Evolutionary conservation across 2,113 vertebrate genomes (phyloP), one percentile per base, ranked within the genome.

Genomic region (Glareola pratincola): DNA sequence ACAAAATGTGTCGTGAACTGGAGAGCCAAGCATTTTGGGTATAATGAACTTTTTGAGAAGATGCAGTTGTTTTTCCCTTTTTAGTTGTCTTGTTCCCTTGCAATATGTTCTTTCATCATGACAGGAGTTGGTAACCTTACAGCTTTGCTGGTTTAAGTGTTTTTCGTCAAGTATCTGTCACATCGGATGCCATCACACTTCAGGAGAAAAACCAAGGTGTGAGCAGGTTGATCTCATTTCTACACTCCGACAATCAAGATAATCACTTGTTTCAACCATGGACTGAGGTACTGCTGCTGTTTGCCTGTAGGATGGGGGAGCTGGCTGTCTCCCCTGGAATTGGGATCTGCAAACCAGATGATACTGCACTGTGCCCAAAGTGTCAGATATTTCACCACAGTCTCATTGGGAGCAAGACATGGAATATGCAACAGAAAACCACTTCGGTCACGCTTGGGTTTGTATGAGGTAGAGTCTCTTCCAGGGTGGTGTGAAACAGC

Each of bases 191-290:
- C 10, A 12, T 72, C 34, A 79, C 4, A 51, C 10, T 71, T 50
- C 26, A 56, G 39, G 78, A 78, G 18, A 34, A 88, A 64, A 30
- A 39, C 4, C 14, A 22, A 17, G 6, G 21, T 69, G 12, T 39
- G 22, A 69, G 50, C 37, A 88, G 24, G 63, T 76, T 62, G 30
- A 47, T 62, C 27, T 15, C 8, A 66, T 48, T 36, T 73, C 59
- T 37, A 4, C 12, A 14, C 57, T 63, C 47, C 32, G 23, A 37
- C 18, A 73, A 36, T 34, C 5, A 13, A 9, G 5, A 30, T n/a
- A 68, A 37, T 83, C 23, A 4, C 23, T 69, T 0, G 0, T 86
- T 94, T 81, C 57, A 51, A 0, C 27, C 50, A 15, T 8, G 24
- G 22, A 0, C 29, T 39, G 9, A 63, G 23, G 8, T 12, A n/a